Evolutionary conservation across 1,140 invertebrate species (phyloP).

Genomic region (Drosophila hydei): DNA sequence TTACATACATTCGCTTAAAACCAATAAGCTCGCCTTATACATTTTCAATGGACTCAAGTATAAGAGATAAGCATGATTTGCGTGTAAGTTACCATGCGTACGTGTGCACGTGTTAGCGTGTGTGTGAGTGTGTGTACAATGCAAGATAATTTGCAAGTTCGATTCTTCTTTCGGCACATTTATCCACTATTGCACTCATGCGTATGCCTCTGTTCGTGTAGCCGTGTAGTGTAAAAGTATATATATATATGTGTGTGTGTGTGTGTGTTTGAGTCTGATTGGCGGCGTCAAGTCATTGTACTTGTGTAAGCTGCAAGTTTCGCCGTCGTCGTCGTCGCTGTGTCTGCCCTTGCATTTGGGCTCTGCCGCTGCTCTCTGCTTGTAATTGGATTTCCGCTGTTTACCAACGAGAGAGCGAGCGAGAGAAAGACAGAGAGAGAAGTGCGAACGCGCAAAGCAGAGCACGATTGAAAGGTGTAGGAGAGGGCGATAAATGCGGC

Average conservation of each 20-base stretch:
- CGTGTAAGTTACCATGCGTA: neutral
- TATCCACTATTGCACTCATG: slow-evolving; percentile 6
- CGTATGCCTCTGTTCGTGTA: neutral
- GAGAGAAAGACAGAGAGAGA: slow-evolving; percentile 6
- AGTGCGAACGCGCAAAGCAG: slow-evolving; percentile 10
- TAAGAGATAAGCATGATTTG: slow-evolving; percentile 9
- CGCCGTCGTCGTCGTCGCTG: slow-evolving; percentile 40
- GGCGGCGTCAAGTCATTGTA: slow-evolving; percentile 40
- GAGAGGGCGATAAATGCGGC: slow-evolving; percentile 36
- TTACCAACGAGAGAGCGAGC: slow-evolving; percentile 36
- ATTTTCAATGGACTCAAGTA: neutral
- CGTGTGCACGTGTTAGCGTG: neutral
- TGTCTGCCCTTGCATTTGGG: slow-evolving; percentile 60
- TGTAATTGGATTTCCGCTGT: slow-evolving; percentile 79
- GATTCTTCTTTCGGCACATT: slow-evolving; percentile 13
- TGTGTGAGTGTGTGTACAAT: slow-evolving; percentile 4
- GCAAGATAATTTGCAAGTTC: slow-evolving; percentile 11
- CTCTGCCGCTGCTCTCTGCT: slow-evolving; percentile 39
- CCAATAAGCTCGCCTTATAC: neutral
- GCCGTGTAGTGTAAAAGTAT: no score
- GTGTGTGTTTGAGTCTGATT: slow-evolving; percentile 12
- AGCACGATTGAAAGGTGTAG: slow-evolving; percentile 9
- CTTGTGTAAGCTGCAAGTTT: slow-evolving; percentile 40
- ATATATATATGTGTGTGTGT: neutral
- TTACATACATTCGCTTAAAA: neutral